Percentiles rank a stretch among this genome's conserved stretches.
Conservation (phyloP, 2,888 invertebrate genomes). For the Hoplodrina blanda region DNA sequence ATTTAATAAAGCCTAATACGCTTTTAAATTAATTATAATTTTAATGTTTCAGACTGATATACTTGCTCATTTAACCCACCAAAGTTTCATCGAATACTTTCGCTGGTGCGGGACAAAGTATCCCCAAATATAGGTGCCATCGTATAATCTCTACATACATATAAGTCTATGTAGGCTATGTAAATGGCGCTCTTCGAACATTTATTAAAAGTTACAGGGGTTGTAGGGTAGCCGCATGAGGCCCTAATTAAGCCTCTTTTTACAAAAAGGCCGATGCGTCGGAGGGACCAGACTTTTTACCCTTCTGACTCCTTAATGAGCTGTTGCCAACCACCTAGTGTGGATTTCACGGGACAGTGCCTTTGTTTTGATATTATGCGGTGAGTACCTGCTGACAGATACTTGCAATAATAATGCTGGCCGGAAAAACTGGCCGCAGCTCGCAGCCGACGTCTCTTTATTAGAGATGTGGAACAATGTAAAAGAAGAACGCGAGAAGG, state of each 20-base stretch:
- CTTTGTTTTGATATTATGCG: slow-evolving; percentile 83
- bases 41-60: background rate
- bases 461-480: slow-evolving; percentile 6
- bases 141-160: slow-evolving; percentile 60
- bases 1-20: background rate
- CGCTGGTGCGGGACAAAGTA: slow-evolving; percentile 13
- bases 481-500: slow-evolving; percentile 1
- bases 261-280: slow-evolving; percentile 85
- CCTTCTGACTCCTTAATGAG: slow-evolving; percentile 90
- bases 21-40: background rate
- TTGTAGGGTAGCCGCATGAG: slow-evolving; percentile 89
- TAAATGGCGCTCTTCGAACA: slow-evolving; percentile 85
- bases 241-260: slow-evolving; percentile 90
- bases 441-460: slow-evolving; percentile 21
- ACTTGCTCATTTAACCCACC: background rate
- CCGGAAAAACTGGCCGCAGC: slow-evolving; percentile 48
- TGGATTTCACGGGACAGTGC: slow-evolving; percentile 80
- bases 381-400: slow-evolving; percentile 69
- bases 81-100: slow-evolving; percentile 25
- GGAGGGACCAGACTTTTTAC: slow-evolving; percentile 84
- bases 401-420: slow-evolving; percentile 73
- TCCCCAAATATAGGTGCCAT: slow-evolving; percentile 32
- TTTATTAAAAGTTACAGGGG: slow-evolving; percentile 91
- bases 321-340: slow-evolving; percentile 84
- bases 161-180: slow-evolving; percentile 67